Evolutionary conservation across 2,113 vertebrate species (phyloP), one percentile per base, ranked within the genome.

Genomic region (Bathybates hornii): DNA sequence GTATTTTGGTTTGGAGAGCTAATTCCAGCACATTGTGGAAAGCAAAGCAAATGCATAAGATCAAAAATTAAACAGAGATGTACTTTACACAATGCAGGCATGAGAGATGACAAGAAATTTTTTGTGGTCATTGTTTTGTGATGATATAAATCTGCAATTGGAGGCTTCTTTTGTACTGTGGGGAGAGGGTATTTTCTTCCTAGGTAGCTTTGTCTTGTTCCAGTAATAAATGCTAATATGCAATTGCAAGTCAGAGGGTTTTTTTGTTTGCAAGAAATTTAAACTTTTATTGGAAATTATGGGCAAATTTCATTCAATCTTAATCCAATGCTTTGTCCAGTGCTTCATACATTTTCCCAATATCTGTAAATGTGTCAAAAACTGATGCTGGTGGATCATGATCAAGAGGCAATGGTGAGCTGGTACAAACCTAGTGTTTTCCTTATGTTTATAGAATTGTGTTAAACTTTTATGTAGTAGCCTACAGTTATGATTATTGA

Each of bases 361-460:
- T 19, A 50, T 50, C 16, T 32, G 27, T 78, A 32, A 50, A 0
- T 78, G 14, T 52, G 45, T 34, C 19, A 29, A 78, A 32, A 78
- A 19, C 24, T 32, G 24, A 12, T 48, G 16, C 0, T 11, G 16
- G 10, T 32, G 24, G 43, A 29, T 50, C 0, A 48, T 76, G 43
- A 76, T 4, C 16, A 48, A 76, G 24, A 76, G 1, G 16, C 41
- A 45, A 11, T n/a, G 71, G 27, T 50, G 6, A 76, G 71, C 10
- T 76, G 71, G 16, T 7, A 48, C 71, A 48, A 76, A 50, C 2
- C 24, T 76, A 50, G 27, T 19, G 71, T 48, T 78, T 32, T 48
- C 24, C 24, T 50, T 19, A 7, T 32, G 24, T 78, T 50, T 78
- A 32, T 50, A 7, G 43, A 50, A 32, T 52, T 52, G 27, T 32